Evolutionary conservation across 2,888 invertebrate species (phyloP).

Genomic region (Spisula subtruncata): DNA sequence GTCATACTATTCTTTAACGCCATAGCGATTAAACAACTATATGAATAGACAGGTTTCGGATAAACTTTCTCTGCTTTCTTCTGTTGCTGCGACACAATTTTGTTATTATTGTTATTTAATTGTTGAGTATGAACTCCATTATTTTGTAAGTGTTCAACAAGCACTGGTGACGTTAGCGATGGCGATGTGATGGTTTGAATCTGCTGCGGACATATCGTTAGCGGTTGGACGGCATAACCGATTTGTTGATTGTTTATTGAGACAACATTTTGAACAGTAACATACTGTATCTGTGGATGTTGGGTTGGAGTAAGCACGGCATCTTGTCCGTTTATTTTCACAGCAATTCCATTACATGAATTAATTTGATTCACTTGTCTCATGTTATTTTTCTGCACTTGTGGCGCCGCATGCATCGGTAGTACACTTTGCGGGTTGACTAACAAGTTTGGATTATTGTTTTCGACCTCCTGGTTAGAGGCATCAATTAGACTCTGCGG

Average conservation of each 20-base stretch:
- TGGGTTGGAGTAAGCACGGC: conserved; percentile 69
- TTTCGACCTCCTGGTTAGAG: conserved; percentile 78
- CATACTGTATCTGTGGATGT: conserved; percentile 72
- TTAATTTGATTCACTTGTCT: conserved; percentile 67
- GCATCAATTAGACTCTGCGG: conserved; percentile 77
- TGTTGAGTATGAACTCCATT: conserved; percentile 56
- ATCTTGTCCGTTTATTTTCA: conserved; percentile 73
- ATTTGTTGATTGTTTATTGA: conserved; percentile 63
- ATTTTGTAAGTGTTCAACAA: conserved; percentile 79
- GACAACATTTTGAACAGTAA: conserved; percentile 70
- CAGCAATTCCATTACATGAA: conserved; percentile 65
- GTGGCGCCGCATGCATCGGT: conserved; percentile 90
- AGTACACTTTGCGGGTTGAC: conserved; percentile 97
- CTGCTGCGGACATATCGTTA: conserved; percentile 67
- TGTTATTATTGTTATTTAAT: conserved; percentile 66
- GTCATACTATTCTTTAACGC: conserved; percentile 98
- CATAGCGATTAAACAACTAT: conserved; percentile 99
- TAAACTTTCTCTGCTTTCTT: conserved; percentile 88
- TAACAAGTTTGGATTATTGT: conserved; percentile 89
- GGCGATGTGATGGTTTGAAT: conserved; percentile 67
- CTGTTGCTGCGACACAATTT: conserved; percentile 43
- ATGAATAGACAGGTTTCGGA: conserved; percentile 99
- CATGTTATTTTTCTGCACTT: conserved; percentile 54
- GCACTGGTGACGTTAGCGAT: conserved; percentile 79
- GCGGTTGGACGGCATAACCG: conserved; percentile 67